Evolutionary conservation across 1,140 invertebrate species (phyloP).

Genomic region (Drosophila punjabiensis): DNA sequence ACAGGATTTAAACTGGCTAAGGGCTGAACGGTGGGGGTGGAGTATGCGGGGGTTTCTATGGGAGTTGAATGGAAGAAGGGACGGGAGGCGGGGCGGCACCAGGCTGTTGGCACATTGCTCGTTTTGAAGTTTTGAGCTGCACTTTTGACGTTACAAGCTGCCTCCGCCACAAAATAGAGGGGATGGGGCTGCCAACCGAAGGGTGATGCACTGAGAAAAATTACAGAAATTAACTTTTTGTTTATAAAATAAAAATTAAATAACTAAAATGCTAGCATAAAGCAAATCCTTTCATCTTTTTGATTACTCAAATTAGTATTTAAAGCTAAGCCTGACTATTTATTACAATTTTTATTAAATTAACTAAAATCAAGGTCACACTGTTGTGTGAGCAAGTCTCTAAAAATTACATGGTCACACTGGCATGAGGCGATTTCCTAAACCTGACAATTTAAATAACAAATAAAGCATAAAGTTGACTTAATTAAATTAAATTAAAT

Average conservation of each 20-base stretch:
- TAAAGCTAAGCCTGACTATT: not conserved
- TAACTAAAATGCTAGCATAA: too few species aligned
- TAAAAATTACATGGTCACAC: too few species aligned
- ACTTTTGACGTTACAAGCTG: constrained; percentile 76
- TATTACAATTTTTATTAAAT: accelerated
- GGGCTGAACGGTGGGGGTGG: not conserved
- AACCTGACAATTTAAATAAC: too few species aligned
- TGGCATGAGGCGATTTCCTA: too few species aligned
- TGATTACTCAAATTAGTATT: not conserved
- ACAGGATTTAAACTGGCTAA: constrained; percentile 34
- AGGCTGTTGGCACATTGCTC: constrained; percentile 69
- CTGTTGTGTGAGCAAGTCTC: too few species aligned
- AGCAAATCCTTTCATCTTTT: not conserved
- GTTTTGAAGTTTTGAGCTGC: constrained; percentile 81
- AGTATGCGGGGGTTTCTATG: not conserved
- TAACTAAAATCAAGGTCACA: too few species aligned
- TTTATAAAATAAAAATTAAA: too few species aligned
- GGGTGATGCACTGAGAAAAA: constrained; percentile 9
- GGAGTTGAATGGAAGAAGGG: not conserved
- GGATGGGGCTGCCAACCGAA: not conserved
- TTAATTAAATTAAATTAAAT: not conserved
- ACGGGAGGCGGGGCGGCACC: constrained; percentile 8
- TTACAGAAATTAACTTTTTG: too few species aligned
- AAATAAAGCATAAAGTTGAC: too few species aligned
- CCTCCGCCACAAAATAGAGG: constrained; percentile 22